phyloP scores from a whole-genome alignment of 1,140 invertebrate species.

The Calycopis cecrops region DNA sequence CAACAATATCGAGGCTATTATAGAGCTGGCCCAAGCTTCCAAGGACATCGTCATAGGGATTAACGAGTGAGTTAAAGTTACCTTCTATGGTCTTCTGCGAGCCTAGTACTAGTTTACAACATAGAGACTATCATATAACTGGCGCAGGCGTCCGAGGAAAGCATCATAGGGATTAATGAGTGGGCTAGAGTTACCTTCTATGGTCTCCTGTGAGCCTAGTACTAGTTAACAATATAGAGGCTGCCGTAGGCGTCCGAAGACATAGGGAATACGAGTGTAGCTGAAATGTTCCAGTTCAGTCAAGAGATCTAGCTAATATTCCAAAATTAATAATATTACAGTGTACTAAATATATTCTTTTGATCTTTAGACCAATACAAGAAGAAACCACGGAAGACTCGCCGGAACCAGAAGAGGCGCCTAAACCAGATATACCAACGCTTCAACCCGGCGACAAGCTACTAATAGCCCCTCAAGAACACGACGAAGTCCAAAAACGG shows the following conservation, averaged over 20 bases:
- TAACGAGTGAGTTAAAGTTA: slow-evolving; percentile 23
- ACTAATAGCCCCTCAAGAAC: slow-evolving; percentile 57
- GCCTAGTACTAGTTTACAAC: too few relatives aligned
- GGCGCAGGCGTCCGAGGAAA: slow-evolving; percentile 23
- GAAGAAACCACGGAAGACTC: slow-evolving; percentile 11
- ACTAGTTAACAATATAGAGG: slow-evolving; percentile 41
- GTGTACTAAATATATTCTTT: too few relatives aligned
- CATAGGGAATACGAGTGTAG: slow-evolving; percentile 27
- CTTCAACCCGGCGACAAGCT: slow-evolving; percentile 75
- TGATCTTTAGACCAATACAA: slow-evolving; percentile 8
- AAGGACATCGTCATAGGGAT: slow-evolving; percentile 29
- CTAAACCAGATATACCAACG: slow-evolving; percentile 50
- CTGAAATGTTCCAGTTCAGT: too few relatives aligned
- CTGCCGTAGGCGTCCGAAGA: slow-evolving; percentile 24
- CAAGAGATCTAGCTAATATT: slow-evolving; percentile 14
- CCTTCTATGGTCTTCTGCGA: too few relatives aligned
- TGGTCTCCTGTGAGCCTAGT: neutral
- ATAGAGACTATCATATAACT: slow-evolving; percentile 19
- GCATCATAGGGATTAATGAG: slow-evolving; percentile 28
- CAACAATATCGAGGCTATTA: slow-evolving; percentile 36
- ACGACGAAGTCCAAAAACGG: slow-evolving; percentile 79
- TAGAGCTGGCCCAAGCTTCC: slow-evolving; percentile 26
- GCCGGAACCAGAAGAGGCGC: slow-evolving; percentile 25
- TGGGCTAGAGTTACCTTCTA: slow-evolving; percentile 14
- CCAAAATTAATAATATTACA: too few relatives aligned